Evolutionary conservation across 2,797 vertebrate genomes (phyloP).

Genomic region (Hoplostethus atlanticus): DNA sequence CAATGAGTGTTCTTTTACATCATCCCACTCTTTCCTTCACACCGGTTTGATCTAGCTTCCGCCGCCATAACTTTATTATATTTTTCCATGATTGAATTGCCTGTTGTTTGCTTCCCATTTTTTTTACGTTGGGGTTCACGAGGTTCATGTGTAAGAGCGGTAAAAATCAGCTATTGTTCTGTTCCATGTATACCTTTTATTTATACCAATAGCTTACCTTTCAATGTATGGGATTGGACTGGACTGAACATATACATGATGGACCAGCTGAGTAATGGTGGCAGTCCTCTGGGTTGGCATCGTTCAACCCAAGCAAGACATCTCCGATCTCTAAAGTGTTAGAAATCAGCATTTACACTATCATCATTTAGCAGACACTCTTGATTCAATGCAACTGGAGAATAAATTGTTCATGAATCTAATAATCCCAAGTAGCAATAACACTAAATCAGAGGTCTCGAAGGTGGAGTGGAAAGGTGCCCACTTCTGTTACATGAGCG

Average conservation of each 20-base stretch:
- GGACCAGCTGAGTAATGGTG: too few relatives aligned
- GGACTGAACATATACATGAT: too few relatives aligned
- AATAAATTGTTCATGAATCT: too few relatives aligned
- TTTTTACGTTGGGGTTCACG: conserved; percentile 42
- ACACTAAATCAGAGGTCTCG: conserved; percentile 1
- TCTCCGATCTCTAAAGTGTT: too few relatives aligned
- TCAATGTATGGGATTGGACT: too few relatives aligned
- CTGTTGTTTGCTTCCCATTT: conserved; percentile 47
- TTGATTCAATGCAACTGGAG: too few relatives aligned
- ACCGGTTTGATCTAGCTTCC: conserved; percentile 64
- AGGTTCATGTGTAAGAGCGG: conserved; percentile 34
- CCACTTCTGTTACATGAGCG: conserved; percentile 43
- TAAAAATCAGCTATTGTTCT: conserved; percentile 28
- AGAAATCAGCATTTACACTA: too few relatives aligned
- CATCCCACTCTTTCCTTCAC: conserved; percentile 51
- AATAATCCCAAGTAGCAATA: too few relatives aligned
- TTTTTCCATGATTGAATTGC: conserved; percentile 68
- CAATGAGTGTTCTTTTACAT: conserved; percentile 57
- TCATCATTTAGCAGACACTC: too few relatives aligned
- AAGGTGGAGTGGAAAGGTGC: conserved; percentile 34
- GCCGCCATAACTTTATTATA: conserved; percentile 42
- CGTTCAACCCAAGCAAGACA: too few relatives aligned
- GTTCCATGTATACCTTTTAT: background rate
- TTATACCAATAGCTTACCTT: too few relatives aligned
- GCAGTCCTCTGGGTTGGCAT: too few relatives aligned